Percentiles rank a stretch among this genome's conserved stretches.
Evolutionary conservation across 2,888 invertebrate species (phyloP).

Genomic region (Cosmia pyralina): DNA sequence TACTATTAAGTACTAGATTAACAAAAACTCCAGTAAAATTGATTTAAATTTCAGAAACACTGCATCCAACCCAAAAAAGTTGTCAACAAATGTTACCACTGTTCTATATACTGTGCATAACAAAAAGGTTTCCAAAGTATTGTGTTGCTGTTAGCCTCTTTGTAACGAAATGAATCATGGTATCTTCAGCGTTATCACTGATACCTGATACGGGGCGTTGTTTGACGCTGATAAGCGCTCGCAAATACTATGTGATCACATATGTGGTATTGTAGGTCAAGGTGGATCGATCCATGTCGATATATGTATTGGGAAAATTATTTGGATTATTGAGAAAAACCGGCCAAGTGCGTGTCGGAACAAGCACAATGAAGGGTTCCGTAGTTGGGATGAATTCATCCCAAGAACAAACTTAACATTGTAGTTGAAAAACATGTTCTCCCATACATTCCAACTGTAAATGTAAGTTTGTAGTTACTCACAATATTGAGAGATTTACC

Average conservation of each 20-base stretch:
- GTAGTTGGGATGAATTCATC: no score
- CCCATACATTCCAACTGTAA: no score
- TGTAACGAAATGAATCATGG: conserved; percentile 71
- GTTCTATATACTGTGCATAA: not conserved
- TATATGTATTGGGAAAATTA: conserved; percentile 33
- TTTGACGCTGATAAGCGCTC: conserved; percentile 69
- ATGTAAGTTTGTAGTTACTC: no score
- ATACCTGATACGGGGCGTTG: conserved; percentile 82
- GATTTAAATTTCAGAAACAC: conserved; percentile 1
- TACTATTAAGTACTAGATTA: not conserved
- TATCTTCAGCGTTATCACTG: conserved; percentile 72
- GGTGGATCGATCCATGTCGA: conserved; percentile 61
- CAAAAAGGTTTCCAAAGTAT: conserved; percentile 15
- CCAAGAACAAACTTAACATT: no score
- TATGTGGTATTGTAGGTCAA: conserved; percentile 74
- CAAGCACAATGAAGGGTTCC: no score
- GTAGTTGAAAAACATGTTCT: no score
- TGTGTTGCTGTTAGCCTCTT: conserved; percentile 43
- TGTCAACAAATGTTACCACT: not conserved
- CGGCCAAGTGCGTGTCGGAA: no score
- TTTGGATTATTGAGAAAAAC: conserved; percentile 18
- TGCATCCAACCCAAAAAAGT: not conserved
- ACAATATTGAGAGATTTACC: no score
- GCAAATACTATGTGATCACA: conserved; percentile 67
- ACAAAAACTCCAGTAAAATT: not conserved